A percentile compares a stretch with the other conserved stretches of the same genome.
These are phyloP conservation scores for Leptogaster cylindrica DNA, from an alignment of 2,888 invertebrate species.

Conservation along the genomic window DNA sequence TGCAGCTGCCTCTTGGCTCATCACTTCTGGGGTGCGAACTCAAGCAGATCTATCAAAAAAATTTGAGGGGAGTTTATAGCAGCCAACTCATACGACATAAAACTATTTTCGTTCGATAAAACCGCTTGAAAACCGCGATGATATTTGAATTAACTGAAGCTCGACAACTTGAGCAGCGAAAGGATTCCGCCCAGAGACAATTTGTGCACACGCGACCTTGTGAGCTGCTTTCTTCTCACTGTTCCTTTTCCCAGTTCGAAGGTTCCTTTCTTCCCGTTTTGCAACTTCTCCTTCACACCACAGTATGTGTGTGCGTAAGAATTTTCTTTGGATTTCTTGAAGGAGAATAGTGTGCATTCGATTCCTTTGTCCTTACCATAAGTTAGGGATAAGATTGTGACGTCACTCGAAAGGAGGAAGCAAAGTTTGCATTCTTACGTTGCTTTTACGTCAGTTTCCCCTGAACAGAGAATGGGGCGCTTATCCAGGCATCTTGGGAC, in stretches of 20 bases:
- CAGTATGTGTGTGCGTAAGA: slow-evolving; percentile 8
- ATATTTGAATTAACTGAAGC: not conserved
- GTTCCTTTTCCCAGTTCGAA: not conserved
- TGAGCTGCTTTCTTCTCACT: slow-evolving; percentile 1
- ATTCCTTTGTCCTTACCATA: not conserved
- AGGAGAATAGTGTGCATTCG: not conserved
- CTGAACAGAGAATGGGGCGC: too few species aligned
- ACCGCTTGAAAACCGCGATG: not conserved
- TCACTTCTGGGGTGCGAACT: slow-evolving; percentile 38
- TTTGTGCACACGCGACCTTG: slow-evolving; percentile 22
- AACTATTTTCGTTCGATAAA: not conserved
- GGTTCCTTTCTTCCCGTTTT: not conserved
- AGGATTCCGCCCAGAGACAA: not conserved
- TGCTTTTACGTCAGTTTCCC: not conserved
- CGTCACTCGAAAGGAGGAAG: slow-evolving; percentile 28
- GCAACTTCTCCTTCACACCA: not conserved
- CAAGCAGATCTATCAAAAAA: slow-evolving; percentile 36
- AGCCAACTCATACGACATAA: not conserved
- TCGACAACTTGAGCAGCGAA: not conserved
- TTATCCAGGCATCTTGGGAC: not conserved
- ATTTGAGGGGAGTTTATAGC: not conserved
- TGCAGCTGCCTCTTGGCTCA: slow-evolving; percentile 42
- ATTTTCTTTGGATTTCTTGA: slow-evolving; percentile 22
- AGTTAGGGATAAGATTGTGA: slow-evolving; percentile 27
- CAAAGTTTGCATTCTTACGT: slow-evolving; percentile 4